Evolutionary conservation across 2,888 invertebrate species (phyloP).

Genomic region (Mylabris sibirica): DNA sequence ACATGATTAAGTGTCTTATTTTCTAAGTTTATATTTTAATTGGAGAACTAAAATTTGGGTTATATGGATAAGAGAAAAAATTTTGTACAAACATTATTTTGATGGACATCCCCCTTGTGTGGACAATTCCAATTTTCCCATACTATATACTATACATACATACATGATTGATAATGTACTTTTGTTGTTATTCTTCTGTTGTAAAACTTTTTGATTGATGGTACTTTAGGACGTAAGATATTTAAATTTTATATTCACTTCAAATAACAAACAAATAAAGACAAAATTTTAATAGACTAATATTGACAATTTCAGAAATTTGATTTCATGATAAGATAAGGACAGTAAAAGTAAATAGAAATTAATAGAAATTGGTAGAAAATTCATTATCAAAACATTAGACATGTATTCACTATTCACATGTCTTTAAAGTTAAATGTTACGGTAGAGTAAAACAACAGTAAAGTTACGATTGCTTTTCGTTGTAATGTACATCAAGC

Average conservation of each 20-base stretch:
- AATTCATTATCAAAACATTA: background rate
- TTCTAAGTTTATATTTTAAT: no score
- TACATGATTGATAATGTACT: background rate
- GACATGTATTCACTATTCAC: background rate
- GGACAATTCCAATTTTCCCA: background rate
- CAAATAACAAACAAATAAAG: background rate
- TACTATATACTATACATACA: background rate
- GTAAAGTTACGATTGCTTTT: constrained; percentile 33
- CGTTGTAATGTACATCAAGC: constrained; percentile 24
- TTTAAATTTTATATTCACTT: background rate
- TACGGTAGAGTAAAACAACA: constrained; percentile 16
- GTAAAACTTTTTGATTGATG: background rate
- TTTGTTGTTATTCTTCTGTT: background rate
- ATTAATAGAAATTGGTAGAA: background rate
- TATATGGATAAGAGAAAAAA: no score
- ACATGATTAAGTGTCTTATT: no score
- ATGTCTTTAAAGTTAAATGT: constrained; percentile 4
- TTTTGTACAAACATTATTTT: background rate
- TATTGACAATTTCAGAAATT: no score
- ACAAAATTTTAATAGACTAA: no score
- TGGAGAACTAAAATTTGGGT: no score
- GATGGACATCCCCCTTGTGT: background rate
- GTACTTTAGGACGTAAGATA: background rate
- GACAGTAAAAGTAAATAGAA: background rate
- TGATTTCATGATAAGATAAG: background rate